Evolutionary conservation across 2,797 vertebrate species (phyloP).

Genomic region (Cossypha heuglini): DNA sequence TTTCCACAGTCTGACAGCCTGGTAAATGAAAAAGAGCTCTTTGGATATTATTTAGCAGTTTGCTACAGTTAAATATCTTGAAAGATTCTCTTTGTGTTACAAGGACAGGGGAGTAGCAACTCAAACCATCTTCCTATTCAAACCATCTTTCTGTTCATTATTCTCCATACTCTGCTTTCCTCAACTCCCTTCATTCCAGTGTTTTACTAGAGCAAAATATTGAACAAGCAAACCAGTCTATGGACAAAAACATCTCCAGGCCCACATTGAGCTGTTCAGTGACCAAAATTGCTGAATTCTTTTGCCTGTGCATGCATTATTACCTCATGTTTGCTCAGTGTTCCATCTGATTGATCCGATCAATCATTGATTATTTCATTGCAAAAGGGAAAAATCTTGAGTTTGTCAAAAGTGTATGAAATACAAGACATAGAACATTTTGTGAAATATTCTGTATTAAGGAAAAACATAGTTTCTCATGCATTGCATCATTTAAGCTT

Average conservation of each 20-base stretch:
- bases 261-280: rapidly evolving
- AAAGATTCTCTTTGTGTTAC: background rate
- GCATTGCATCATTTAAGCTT: background rate
- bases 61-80: background rate
- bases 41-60: background rate
- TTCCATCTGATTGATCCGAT: background rate
- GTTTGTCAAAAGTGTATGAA: background rate
- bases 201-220: background rate
- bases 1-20: background rate
- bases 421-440: background rate
- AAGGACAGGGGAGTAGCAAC: background rate
- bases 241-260: background rate
- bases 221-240: background rate
- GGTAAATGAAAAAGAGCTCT: background rate
- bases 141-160: background rate
- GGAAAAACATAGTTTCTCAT: background rate
- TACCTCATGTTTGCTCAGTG: background rate
- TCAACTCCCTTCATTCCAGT: background rate
- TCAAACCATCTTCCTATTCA: background rate
- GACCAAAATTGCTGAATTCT: background rate
- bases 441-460: background rate
- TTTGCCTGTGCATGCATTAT: background rate
- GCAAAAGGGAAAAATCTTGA: background rate
- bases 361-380: background rate
- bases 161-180: background rate